Conservation (phyloP, 2,888 invertebrate species). For the Acleris laterana region DNA sequence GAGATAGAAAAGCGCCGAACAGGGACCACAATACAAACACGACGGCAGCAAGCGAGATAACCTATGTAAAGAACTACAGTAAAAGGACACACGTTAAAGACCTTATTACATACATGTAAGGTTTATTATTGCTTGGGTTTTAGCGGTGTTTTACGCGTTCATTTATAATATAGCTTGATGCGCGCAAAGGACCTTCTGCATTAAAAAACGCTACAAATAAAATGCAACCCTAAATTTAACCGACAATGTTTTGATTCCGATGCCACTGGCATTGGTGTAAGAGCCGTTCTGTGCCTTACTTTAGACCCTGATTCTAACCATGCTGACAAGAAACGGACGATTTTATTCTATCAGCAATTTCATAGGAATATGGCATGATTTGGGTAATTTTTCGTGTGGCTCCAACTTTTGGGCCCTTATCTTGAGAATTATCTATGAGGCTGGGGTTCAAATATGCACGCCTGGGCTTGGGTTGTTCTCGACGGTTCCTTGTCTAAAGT, state of each 20-base stretch:
- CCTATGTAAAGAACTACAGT: constrained; percentile 45
- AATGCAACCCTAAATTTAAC: background rate
- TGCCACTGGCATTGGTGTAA: background rate
- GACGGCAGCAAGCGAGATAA: constrained; percentile 56
- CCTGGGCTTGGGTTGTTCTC: background rate
- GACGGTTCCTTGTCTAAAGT: background rate
- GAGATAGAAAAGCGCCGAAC: constrained; percentile 53
- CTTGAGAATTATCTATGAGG: constrained; percentile 1
- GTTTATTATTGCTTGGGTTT: too few relatives aligned
- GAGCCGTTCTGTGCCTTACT: constrained; percentile 23
- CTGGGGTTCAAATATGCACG: constrained; percentile 2
- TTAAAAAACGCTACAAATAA: background rate
- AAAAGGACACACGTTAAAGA: too few relatives aligned
- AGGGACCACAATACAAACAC: constrained; percentile 67
- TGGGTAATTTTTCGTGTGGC: constrained; percentile 43
- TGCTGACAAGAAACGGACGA: constrained; percentile 62
- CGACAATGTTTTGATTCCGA: background rate
- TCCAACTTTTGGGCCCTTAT: constrained; percentile 22
- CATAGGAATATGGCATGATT: constrained; percentile 43
- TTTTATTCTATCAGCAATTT: constrained; percentile 65
- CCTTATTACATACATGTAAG: too few relatives aligned
- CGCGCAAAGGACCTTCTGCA: constrained; percentile 40
- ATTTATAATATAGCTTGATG: constrained; percentile 42
- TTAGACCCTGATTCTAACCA: constrained; percentile 42
- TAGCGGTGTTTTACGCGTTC: too few relatives aligned